These are phyloP conservation scores for Brachyhypopomus gauderio DNA, from an alignment of 2,113 vertebrate species.

Conservation along the genomic window DNA sequence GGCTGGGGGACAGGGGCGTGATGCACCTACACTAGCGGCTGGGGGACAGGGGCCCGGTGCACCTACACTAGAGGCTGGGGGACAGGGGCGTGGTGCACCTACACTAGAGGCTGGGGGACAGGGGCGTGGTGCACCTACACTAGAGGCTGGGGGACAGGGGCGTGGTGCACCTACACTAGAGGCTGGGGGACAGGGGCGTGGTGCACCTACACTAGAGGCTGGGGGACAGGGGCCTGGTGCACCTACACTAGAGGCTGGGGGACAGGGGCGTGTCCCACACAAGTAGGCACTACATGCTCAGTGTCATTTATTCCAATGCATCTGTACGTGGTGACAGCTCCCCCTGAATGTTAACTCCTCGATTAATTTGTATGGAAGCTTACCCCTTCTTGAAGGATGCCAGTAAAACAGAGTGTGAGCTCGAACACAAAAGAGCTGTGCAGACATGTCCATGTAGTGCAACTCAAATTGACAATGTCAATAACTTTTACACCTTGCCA, in stretches of 20 bases:
- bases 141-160: no score
- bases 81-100: no score
- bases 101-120: no score
- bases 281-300: background rate
- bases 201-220: no score
- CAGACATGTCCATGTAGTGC: slow-evolving; percentile 48
- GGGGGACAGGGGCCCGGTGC: background rate
- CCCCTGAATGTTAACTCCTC: background rate
- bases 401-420: slow-evolving; percentile 37
- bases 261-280: background rate
- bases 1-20: slow-evolving; percentile 60
- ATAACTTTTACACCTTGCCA: background rate
- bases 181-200: no score
- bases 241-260: slow-evolving; percentile 55
- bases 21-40: slow-evolving; percentile 60
- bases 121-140: no score
- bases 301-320: slow-evolving; percentile 26
- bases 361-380: background rate
- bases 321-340: background rate
- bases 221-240: slow-evolving; percentile 64
- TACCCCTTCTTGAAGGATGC: background rate
- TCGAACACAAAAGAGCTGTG: slow-evolving; percentile 41
- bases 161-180: no score
- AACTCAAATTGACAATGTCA: slow-evolving; percentile 25
- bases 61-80: no score